Evolutionary conservation across 2,113 vertebrate genomes (phyloP).

Genomic region (Carassius gibelio): DNA sequence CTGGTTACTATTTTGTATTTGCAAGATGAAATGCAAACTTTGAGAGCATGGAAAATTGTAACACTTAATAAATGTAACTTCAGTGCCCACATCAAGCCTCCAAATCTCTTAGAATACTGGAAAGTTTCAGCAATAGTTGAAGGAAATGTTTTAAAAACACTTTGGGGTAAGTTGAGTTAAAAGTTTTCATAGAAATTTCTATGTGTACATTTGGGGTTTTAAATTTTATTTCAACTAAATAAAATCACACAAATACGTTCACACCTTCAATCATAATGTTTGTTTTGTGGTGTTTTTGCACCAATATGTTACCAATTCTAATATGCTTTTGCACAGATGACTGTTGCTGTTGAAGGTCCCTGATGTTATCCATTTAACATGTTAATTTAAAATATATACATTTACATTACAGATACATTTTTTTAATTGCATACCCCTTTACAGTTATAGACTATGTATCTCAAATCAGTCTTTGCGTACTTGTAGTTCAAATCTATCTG

Average conservation of each 20-base stretch:
- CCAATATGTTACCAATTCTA: too few relatives aligned
- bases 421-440: too few relatives aligned
- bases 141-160: background rate
- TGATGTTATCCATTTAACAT: background rate
- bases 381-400: too few relatives aligned
- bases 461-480: too few relatives aligned
- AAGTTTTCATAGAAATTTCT: background rate
- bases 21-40: background rate
- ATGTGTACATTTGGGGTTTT: background rate
- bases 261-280: background rate
- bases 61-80: background rate
- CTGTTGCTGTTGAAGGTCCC: background rate
- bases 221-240: background rate
- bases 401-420: too few relatives aligned
- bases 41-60: background rate
- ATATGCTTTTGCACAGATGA: background rate
- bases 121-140: background rate
- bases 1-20: conserved; percentile 27
- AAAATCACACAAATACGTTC: background rate
- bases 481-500: background rate
- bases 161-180: background rate
- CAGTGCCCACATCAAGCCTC: background rate
- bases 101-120: background rate
- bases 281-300: background rate
- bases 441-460: too few relatives aligned